phyloP scores from a whole-genome alignment of 1,140 invertebrate species.

The Neodiprion pinetum region DNA sequence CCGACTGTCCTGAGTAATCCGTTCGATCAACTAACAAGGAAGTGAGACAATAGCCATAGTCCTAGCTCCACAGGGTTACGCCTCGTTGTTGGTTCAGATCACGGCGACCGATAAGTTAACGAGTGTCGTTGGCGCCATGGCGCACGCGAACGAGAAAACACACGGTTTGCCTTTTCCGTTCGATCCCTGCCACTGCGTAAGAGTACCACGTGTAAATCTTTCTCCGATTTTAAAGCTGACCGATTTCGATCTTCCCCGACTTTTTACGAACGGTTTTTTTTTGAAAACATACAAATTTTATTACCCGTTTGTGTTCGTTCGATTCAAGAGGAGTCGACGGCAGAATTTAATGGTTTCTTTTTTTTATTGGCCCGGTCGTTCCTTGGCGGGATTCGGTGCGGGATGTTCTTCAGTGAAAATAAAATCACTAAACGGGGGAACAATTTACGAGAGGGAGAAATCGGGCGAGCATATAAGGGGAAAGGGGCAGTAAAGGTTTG shows the following conservation, averaged over 20 bases:
- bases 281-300: too few species aligned
- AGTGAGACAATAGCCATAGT: neutral
- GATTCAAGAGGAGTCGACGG: too few species aligned
- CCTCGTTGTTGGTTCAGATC: neutral
- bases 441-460: slow-evolving; percentile 38
- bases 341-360: too few species aligned
- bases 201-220: too few species aligned
- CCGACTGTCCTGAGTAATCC: neutral
- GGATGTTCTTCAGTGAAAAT: slow-evolving; percentile 29
- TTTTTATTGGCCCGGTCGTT: neutral
- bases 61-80: neutral
- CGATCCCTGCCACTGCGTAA: too few species aligned
- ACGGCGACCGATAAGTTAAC: slow-evolving; percentile 1
- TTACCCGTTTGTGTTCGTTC: too few species aligned
- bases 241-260: too few species aligned
- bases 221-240: too few species aligned
- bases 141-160: neutral
- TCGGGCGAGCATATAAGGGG: neutral
- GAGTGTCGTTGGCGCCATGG: neutral
- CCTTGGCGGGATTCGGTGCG: neutral
- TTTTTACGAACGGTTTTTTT: too few species aligned
- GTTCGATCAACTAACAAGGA: slow-evolving; percentile 3
- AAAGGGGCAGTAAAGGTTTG: slow-evolving; percentile 41
- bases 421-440: slow-evolving; percentile 43
- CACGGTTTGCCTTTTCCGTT: neutral